Evolutionary conservation across 2,797 vertebrate genomes (phyloP), one percentile per base, ranked within the genome.

Genomic region (Poliocrania exsul): DNA sequence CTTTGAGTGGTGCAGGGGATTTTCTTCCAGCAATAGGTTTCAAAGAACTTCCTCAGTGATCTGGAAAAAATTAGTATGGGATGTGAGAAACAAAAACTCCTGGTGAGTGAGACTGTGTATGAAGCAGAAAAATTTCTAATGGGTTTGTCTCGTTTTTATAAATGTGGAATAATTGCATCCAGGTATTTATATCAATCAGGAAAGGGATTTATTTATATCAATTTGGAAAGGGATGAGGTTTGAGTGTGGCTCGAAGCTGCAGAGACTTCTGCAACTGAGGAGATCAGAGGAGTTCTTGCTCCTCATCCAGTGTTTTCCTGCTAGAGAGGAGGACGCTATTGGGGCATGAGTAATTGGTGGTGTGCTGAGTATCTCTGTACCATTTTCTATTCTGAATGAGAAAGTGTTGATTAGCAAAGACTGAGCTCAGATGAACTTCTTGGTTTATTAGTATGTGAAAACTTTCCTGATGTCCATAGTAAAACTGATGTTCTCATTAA

Each of bases 1-100:
- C 33, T 90, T 1, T 1, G 38, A 83, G 50, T 65, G 78, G 24
- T 44, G n/a, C 14, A 61, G 38, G 31, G 62, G 20, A 24, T 90
- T 92, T 93, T 86, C 31, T 83, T 84, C 47, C 24, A 53, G 46
- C 70, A 93, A 75, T 38, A 88, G 42, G 73, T 95, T 92, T 87
- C 6, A 13, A 66, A 92, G 50, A 24, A 65, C 26, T 50, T 85
- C n/a, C n/a, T 61, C 7, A 33, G 19, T 50, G 20, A 57, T 37
- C 56, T 73, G 28, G 28, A 26, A 18, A 65, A 81, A 73, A 89
- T 17, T 35, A 18, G 11, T 8, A 11, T 26, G 73, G 46, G 24
- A 31, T 23, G 13, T 3, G 17, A 80, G 24, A 86, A 61, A 4
- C 15, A 51, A 72, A 71, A 83, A 6, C 7, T 79, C 23, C 12